Evolutionary conservation across 37 sponge, comb jelly and placozoan genomes (phyloP), one percentile per base, ranked within the genome.

Genomic region (Oscarella lobularis): DNA sequence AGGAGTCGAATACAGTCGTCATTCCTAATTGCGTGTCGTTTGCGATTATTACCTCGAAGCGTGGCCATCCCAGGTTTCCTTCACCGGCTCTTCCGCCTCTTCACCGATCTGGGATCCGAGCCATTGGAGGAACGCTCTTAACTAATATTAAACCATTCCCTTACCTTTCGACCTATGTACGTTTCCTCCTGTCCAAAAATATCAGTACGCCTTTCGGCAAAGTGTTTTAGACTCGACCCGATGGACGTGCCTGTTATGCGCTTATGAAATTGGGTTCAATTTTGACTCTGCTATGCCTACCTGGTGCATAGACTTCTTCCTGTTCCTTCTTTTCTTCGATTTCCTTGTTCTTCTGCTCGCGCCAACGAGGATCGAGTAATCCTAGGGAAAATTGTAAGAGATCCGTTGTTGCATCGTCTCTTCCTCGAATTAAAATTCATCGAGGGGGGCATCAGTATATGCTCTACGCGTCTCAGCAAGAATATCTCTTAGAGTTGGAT

Each of bases 181-280:
- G 96, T 92, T 73, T 95, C 96, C 67, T 95, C 96, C 75, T 38
- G 33, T 36, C 96, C 96, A 74, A 95, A 95, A 67, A 95, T 95
- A 74, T 95, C 96, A 0, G 96, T 95, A 81, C 96, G 82, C 60
- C 89, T 14, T 72, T 86, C 81, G 54, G 96, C 96, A 6, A 95
- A 76, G 4, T 83, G 66, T 60, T 84, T 85, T 38, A 95, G 78
- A 67, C 65, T 88, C 32, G 84, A 69, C 31, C 80, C 82, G 30
- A 95, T 83, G 74, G 90, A 38, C 5, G 34, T 67, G 27, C 78
- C 78, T 77, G 68, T 2, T 5, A 40, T 31, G 30, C 27, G 38
- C 3, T 33, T 27, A 31, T 34, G 37, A 39, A 69, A 69, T 69
- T 5, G 31, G 20, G 14, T 6, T 32, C 20, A 48, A 20, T 20